phyloP scores from a whole-genome alignment of 1,140 invertebrate genomes.

The Trinorchestia longiramus region DNA sequence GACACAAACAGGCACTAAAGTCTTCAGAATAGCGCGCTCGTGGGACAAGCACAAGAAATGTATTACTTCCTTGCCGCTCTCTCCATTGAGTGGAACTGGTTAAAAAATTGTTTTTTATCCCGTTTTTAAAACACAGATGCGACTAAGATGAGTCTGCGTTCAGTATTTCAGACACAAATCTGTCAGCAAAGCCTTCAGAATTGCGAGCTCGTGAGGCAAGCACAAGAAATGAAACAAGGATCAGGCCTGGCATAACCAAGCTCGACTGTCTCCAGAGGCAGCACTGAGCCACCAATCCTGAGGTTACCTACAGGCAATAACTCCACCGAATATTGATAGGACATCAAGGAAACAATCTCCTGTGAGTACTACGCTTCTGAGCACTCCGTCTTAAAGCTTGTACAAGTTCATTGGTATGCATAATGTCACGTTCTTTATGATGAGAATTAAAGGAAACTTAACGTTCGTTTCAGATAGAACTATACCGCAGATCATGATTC shows the following conservation, averaged over 20 bases:
- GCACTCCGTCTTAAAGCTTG: neutral
- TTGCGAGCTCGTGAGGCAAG: neutral
- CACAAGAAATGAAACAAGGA: neutral
- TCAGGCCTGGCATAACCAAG: neutral
- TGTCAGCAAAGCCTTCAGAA: neutral
- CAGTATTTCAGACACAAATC: neutral
- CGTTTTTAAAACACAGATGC: too few relatives aligned
- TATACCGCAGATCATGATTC: neutral
- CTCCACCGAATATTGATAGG: neutral
- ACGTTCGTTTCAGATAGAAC: neutral
- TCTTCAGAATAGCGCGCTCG: neutral
- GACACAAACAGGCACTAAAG: neutral
- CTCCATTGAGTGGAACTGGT: too few relatives aligned
- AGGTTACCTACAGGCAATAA: neutral
- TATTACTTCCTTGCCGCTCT: too few relatives aligned
- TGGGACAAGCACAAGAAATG: neutral
- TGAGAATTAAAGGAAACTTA: too few relatives aligned
- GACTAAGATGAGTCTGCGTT: neutral
- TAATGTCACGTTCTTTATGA: too few relatives aligned
- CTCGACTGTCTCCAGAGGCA: neutral
- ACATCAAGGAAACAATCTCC: slow-evolving; percentile 1
- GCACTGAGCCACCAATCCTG: neutral
- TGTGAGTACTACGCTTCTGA: neutral
- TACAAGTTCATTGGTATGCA: neutral
- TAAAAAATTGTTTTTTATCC: too few relatives aligned